A percentile compares a stretch with the other conserved stretches of the same genome.
Conservation (phyloP, 1,140 invertebrate genomes). For the Ganaspis sp. region DNA sequence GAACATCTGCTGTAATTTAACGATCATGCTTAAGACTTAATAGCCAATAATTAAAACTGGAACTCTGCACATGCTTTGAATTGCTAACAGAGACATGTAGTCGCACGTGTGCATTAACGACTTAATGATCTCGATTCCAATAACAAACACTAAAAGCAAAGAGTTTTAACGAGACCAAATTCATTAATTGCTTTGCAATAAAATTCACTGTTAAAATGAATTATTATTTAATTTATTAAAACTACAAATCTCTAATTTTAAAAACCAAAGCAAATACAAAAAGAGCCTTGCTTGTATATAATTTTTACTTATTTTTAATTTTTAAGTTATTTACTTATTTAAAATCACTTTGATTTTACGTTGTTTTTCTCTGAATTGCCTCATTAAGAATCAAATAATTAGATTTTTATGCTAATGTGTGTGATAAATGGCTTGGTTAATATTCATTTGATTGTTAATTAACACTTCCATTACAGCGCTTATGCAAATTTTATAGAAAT, state of each 20-base stretch:
- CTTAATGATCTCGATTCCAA: background rate
- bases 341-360: too few species aligned
- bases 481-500: too few species aligned
- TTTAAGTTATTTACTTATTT: too few species aligned
- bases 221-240: background rate
- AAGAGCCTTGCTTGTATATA: too few species aligned
- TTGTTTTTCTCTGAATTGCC: too few species aligned
- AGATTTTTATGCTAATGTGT: too few species aligned
- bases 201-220: background rate
- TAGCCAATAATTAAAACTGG: slow-evolving; percentile 20
- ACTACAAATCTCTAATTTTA: background rate
- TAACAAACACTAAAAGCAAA: background rate
- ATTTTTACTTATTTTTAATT: too few species aligned
- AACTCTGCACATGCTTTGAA: slow-evolving; percentile 6
- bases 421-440: too few species aligned
- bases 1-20: slow-evolving; percentile 11
- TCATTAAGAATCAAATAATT: too few species aligned
- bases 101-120: background rate
- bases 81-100: background rate
- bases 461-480: too few species aligned
- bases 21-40: slow-evolving; percentile 3
- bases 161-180: background rate
- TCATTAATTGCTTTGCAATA: background rate
- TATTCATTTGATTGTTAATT: too few species aligned
- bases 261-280: too few species aligned